These are phyloP conservation scores for Dilophus febrilis DNA, from an alignment of 2,888 invertebrate genomes.

Conservation along the genomic window DNA sequence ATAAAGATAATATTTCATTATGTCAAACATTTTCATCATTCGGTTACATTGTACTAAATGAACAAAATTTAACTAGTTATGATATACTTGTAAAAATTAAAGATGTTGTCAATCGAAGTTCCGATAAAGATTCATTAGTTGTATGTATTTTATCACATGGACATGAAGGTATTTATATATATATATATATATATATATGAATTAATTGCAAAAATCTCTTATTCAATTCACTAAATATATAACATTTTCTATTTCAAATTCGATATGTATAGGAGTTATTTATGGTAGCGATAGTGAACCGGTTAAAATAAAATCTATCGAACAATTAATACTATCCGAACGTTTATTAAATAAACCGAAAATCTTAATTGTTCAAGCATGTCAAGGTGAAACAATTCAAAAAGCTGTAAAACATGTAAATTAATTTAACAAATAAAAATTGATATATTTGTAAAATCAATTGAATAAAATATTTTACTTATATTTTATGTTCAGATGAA, in stretches of 20 bases:
- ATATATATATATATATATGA: no score
- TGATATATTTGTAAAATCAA: no score
- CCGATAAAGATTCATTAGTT: slow-evolving; percentile 21
- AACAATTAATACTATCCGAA: slow-evolving; percentile 28
- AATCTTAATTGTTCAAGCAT: slow-evolving; percentile 39
- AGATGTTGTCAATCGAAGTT: slow-evolving; percentile 16
- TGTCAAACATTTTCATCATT: slow-evolving; percentile 17
- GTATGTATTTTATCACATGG: slow-evolving; percentile 27
- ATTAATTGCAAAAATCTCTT: not conserved
- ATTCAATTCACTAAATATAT: not conserved
- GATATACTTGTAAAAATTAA: slow-evolving; percentile 18
- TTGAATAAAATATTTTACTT: no score
- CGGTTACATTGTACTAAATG: slow-evolving; percentile 18
- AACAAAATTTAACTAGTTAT: slow-evolving; percentile 18
- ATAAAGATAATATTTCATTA: slow-evolving; percentile 18
- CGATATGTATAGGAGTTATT: slow-evolving; percentile 25
- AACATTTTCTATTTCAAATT: not conserved
- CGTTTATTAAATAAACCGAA: slow-evolving; percentile 34
- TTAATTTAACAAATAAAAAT: not conserved
- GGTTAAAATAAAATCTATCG: slow-evolving; percentile 29
- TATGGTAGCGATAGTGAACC: slow-evolving; percentile 34
- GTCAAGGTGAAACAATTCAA: slow-evolving; percentile 29
- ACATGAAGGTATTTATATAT: slow-evolving; percentile 19
- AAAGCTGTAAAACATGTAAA: slow-evolving; percentile 1
- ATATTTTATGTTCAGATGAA: no score